Conservation (phyloP, 2,888 invertebrate genomes). For the Latheticus oryzae region DNA sequence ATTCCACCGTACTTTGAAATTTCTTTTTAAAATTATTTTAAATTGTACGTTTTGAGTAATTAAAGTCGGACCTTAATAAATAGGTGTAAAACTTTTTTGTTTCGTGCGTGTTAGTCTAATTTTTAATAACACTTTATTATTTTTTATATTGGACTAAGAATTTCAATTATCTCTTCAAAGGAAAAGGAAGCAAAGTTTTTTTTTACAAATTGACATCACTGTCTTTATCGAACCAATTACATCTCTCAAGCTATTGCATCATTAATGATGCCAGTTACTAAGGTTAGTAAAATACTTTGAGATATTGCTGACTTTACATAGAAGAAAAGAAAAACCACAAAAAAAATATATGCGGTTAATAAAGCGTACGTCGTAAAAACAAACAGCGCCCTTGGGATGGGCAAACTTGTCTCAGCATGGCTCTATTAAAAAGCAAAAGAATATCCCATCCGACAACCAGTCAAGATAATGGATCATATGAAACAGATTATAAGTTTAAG, state of each 20-base stretch:
- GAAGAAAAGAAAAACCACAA: constrained; percentile 7
- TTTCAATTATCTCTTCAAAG: constrained; percentile 8
- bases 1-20: constrained; percentile 10
- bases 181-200: constrained; percentile 26
- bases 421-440: constrained; percentile 32
- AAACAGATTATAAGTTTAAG: constrained; percentile 5
- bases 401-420: constrained; percentile 30
- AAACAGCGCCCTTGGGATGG: constrained; percentile 31
- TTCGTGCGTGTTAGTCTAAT: constrained; percentile 29
- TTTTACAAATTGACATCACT: constrained; percentile 26
- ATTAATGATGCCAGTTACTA: constrained; percentile 19
- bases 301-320: constrained; percentile 7
- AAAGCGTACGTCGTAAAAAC: constrained; percentile 31
- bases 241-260: constrained; percentile 21
- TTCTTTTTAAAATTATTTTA: constrained; percentile 24
- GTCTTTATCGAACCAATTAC: constrained; percentile 28
- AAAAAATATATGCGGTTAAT: constrained; percentile 23
- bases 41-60: constrained; percentile 28
- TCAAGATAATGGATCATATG: constrained; percentile 26
- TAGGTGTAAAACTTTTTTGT: constrained; percentile 35
- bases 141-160: constrained; percentile 15
- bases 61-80: constrained; percentile 23
- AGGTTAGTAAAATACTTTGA: constrained; percentile 28
- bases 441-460: constrained; percentile 16
- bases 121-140: constrained; percentile 28